Conservation (phyloP, 2,888 invertebrate species). For the Campopleginae sp. region DNA sequence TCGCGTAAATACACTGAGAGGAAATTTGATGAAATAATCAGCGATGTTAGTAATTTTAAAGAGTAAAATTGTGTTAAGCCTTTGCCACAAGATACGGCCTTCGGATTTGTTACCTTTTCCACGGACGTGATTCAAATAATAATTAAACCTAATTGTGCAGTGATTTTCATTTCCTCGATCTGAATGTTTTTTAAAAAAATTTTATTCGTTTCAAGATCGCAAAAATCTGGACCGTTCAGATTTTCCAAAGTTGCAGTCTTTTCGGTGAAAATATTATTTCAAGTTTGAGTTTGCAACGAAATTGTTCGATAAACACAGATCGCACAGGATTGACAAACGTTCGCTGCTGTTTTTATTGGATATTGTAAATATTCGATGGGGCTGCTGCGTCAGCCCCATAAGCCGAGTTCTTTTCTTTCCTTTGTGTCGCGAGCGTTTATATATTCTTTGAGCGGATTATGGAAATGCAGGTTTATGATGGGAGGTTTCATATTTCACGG, state of each 20-base stretch:
- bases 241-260: no score
- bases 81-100: neutral
- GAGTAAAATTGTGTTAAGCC: neutral
- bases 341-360: constrained; percentile 2
- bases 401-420: constrained; percentile 4
- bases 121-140: no score
- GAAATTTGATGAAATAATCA: constrained; percentile 38
- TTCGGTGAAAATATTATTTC: neutral
- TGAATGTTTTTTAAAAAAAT: no score
- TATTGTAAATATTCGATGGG: constrained; percentile 6
- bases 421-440: neutral
- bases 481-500: neutral
- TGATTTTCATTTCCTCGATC: no score
- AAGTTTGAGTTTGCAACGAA: neutral
- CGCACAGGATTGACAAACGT: constrained; percentile 12
- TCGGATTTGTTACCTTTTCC: neutral
- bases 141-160: no score
- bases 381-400: neutral
- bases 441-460: constrained; percentile 15
- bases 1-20: constrained; percentile 30
- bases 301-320: neutral
- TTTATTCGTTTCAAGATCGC: neutral
- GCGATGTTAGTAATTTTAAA: neutral
- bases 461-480: constrained; percentile 14
- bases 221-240: neutral